Percentiles rank a stretch among this genome's conserved stretches.
Evolutionary conservation across 2,888 invertebrate genomes (phyloP).

Genomic region (Leucoma salicis): DNA sequence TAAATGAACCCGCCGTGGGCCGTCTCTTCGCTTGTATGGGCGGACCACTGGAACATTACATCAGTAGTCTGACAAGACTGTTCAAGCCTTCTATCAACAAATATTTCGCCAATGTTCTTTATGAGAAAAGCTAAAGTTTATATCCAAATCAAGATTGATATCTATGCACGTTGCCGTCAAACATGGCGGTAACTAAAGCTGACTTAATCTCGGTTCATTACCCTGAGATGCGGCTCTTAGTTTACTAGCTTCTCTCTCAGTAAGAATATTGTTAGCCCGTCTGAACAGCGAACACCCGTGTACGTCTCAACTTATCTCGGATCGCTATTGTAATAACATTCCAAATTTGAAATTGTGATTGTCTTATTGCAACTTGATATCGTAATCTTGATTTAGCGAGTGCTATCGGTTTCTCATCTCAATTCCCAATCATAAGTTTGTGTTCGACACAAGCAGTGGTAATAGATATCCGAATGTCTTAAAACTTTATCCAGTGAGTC

Average conservation of each 20-base stretch:
- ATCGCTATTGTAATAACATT: slow-evolving; percentile 40
- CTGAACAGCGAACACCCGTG: slow-evolving; percentile 28
- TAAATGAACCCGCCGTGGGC: too few relatives aligned
- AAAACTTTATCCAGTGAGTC: too few relatives aligned
- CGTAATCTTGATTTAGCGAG: slow-evolving; percentile 21
- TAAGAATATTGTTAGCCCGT: slow-evolving; percentile 49
- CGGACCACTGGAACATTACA: too few relatives aligned
- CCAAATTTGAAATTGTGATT: slow-evolving; percentile 25
- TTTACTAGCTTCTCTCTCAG: slow-evolving; percentile 29
- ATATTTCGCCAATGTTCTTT: too few relatives aligned
- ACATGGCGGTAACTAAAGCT: not conserved
- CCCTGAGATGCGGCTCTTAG: slow-evolving; percentile 31
- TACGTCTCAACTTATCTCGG: slow-evolving; percentile 30
- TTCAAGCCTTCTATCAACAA: too few relatives aligned
- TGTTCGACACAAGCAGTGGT: slow-evolving; percentile 21
- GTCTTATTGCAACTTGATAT: slow-evolving; percentile 23
- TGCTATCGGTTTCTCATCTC: slow-evolving; percentile 37
- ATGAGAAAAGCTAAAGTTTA: not conserved
- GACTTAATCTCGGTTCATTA: slow-evolving; percentile 42
- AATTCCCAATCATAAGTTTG: slow-evolving; percentile 39
- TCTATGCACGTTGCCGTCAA: not conserved
- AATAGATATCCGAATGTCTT: slow-evolving; percentile 23
- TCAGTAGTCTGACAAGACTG: too few relatives aligned
- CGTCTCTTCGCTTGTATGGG: too few relatives aligned
- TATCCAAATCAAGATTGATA: not conserved